Conservation (phyloP, 2,888 invertebrate genomes). For the Mythimna loreyi region DNA sequence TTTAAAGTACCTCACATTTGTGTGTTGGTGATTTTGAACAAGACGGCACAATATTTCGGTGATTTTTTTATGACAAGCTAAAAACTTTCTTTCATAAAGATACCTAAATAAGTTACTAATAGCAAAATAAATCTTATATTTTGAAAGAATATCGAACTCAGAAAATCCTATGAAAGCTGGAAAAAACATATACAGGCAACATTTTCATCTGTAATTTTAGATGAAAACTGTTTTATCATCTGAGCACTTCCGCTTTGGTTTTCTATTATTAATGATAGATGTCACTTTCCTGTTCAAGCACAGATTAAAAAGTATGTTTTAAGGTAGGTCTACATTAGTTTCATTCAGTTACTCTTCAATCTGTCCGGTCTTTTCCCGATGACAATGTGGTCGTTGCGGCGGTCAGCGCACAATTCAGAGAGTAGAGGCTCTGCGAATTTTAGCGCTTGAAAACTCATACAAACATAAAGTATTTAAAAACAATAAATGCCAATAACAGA, state of each 20-base stretch:
- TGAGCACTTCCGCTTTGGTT: conserved; percentile 55
- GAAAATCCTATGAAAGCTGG: conserved; percentile 11
- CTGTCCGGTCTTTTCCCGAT: background rate
- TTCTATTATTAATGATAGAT: conserved; percentile 43
- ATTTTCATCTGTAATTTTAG: conserved; percentile 44
- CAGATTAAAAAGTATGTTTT: conserved; percentile 15
- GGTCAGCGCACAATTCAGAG: no score
- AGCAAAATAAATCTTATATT: background rate
- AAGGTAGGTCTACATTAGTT: conserved; percentile 5
- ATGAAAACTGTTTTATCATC: conserved; percentile 57
- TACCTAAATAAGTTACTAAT: fast-evolving
- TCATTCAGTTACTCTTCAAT: conserved; percentile 3
- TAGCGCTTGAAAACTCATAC: no score
- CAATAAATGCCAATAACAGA: no score
- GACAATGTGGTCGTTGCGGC: background rate
- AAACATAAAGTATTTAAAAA: no score
- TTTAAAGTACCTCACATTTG: conserved; percentile 2
- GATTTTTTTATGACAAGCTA: fast-evolving
- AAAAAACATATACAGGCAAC: conserved; percentile 33
- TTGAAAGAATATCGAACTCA: fast-evolving
- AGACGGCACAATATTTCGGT: background rate
- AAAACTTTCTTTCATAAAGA: no score
- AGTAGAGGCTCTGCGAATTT: no score
- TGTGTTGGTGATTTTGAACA: background rate
- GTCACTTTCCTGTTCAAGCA: conserved; percentile 37